Percentiles rank a stretch among this genome's conserved stretches.
phyloP scores from a whole-genome alignment of 2,888 invertebrate genomes.

The Drosophila kuntzei region DNA sequence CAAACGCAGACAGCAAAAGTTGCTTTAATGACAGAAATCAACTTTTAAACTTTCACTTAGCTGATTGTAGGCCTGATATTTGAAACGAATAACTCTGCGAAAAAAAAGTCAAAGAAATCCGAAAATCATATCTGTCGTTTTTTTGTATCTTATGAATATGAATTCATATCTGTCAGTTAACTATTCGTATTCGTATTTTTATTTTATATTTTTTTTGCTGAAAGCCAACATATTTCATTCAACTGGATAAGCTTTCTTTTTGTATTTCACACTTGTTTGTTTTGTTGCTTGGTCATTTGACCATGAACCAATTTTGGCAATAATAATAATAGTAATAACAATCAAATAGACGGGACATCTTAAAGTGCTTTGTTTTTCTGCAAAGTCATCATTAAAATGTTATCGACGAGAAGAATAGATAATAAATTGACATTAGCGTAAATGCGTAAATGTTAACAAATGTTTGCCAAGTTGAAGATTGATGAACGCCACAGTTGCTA shows the following conservation, averaged over 20 bases:
- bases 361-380: constrained; percentile 35
- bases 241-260: constrained; percentile 62
- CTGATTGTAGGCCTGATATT: constrained; percentile 31
- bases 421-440: constrained; percentile 52
- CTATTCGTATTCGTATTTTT: background rate
- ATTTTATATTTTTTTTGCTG: constrained; percentile 12
- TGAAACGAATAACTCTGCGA: background rate
- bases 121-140: constrained; percentile 1
- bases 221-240: constrained; percentile 20
- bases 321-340: constrained; percentile 37
- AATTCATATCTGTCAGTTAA: constrained; percentile 21
- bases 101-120: constrained; percentile 1
- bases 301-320: constrained; percentile 61
- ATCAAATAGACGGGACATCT: constrained; percentile 43
- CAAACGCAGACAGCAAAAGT: background rate
- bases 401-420: constrained; percentile 27
- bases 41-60: constrained; percentile 37
- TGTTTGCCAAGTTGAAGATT: constrained; percentile 56
- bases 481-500: constrained; percentile 51
- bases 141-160: constrained; percentile 23
- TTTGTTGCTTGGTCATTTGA: constrained; percentile 33
- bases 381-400: constrained; percentile 64
- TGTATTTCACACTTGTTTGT: constrained; percentile 32
- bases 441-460: constrained; percentile 52
- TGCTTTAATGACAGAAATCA: background rate